Percentiles rank a stretch among this genome's conserved stretches.
These are phyloP conservation scores for Saguinus imperator DNA, from an alignment of 2,113 vertebrate genomes.

Conservation along the genomic window DNA sequence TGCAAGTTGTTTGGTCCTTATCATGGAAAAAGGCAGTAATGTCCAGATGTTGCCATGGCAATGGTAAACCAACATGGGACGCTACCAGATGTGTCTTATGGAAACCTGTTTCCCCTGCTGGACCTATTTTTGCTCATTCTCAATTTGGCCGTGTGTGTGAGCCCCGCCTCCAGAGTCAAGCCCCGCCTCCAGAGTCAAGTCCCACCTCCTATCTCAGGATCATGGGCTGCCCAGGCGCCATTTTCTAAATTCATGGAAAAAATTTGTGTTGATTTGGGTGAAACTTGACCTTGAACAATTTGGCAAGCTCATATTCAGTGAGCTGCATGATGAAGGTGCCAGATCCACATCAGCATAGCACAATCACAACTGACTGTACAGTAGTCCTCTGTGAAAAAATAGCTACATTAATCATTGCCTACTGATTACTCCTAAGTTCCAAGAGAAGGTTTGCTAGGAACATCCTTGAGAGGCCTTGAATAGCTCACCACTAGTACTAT, in stretches of 20 bases:
- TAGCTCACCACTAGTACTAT: not conserved
- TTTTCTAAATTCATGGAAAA: not conserved
- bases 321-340: not conserved
- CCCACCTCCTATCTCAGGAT: too few species aligned
- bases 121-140: too few species aligned
- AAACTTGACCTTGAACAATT: not conserved
- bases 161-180: too few species aligned
- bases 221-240: too few species aligned
- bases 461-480: not conserved
- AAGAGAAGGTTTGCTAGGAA: not conserved
- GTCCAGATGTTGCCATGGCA: too few species aligned
- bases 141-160: too few species aligned
- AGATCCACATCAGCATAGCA: not conserved
- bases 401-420: not conserved
- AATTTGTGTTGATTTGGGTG: not conserved
- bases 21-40: too few species aligned
- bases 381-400: not conserved
- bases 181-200: too few species aligned
- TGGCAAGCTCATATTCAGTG: not conserved
- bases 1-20: too few species aligned
- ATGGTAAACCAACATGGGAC: too few species aligned
- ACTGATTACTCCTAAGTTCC: not conserved
- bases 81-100: too few species aligned
- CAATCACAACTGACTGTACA: not conserved
- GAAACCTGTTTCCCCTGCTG: too few species aligned